A percentile compares a stretch with the other conserved stretches of the same genome.
These are phyloP conservation scores for Cheilosia scutellata DNA, from an alignment of 2,888 invertebrate species.

Conservation along the genomic window DNA sequence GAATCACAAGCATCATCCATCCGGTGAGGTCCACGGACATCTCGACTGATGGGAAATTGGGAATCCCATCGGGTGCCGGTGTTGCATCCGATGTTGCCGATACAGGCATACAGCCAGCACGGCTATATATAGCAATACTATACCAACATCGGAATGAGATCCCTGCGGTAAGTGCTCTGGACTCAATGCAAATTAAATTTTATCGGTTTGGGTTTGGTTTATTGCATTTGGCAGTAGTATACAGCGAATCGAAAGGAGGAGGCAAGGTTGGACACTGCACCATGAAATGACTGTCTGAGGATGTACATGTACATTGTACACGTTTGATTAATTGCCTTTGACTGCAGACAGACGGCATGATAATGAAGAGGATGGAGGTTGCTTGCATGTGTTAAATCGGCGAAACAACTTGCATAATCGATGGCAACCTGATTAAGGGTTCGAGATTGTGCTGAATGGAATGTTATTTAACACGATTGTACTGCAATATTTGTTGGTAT, in stretches of 20 bases:
- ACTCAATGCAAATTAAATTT: constrained; percentile 70
- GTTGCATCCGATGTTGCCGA: constrained; percentile 8
- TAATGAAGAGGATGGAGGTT: constrained; percentile 8
- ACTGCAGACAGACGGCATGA: constrained; percentile 30
- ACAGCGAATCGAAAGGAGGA: constrained; percentile 38
- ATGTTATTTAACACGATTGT: constrained; percentile 15
- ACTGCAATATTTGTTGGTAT: neutral
- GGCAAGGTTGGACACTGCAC: neutral
- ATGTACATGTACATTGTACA: constrained; percentile 26
- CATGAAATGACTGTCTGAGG: constrained; percentile 23
- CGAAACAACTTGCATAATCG: constrained; percentile 34
- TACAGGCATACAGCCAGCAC: constrained; percentile 8
- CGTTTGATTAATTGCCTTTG: constrained; percentile 64
- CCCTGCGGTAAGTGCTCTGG: constrained; percentile 43
- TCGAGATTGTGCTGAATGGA: constrained; percentile 8
- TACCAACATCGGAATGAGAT: constrained; percentile 14
- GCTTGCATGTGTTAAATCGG: constrained; percentile 14
- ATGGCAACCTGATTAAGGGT: constrained; percentile 29
- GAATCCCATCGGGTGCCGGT: constrained; percentile 24
- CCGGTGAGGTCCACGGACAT: constrained; percentile 36
- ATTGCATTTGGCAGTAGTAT: constrained; percentile 53
- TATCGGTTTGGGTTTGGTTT: constrained; percentile 55
- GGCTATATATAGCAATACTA: constrained; percentile 22
- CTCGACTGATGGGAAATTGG: constrained; percentile 54
- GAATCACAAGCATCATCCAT: constrained; percentile 47